These are phyloP conservation scores for Halictus ligatus DNA, from an alignment of 2,888 invertebrate species.

Conservation along the genomic window DNA sequence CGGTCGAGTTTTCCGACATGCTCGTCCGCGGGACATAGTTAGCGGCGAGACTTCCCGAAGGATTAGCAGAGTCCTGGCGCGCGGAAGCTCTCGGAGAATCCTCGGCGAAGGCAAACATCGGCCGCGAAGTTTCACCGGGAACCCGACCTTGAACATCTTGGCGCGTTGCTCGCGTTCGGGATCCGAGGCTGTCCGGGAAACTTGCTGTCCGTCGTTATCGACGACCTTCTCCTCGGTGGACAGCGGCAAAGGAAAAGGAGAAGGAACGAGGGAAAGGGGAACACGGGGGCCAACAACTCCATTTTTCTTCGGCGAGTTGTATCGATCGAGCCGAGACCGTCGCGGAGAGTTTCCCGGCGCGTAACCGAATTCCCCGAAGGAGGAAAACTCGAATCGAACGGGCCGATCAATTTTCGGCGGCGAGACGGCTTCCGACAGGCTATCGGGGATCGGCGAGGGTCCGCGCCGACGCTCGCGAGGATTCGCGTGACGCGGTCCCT, in stretches of 20 bases:
- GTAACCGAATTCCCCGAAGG: not conserved
- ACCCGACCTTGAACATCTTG: constrained; percentile 44
- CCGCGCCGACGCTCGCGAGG: constrained; percentile 19
- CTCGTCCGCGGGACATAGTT: constrained; percentile 22
- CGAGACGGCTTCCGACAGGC: constrained; percentile 2
- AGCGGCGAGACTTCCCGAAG: constrained; percentile 40
- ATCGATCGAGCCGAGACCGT: not conserved
- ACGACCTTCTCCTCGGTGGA: not conserved
- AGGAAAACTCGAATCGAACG: constrained; percentile 4
- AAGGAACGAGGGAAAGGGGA: not conserved
- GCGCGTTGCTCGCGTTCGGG: constrained; percentile 32
- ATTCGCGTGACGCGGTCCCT: constrained; percentile 50
- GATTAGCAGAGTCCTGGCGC: constrained; percentile 29
- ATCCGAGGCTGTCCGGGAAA: not conserved
- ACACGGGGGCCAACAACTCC: not conserved
- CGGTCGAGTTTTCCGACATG: not conserved
- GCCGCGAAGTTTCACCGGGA: constrained; percentile 36
- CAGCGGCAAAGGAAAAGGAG: not conserved
- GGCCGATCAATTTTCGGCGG: constrained; percentile 6
- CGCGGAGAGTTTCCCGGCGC: not conserved
- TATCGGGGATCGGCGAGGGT: not conserved
- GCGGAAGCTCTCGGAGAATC: constrained; percentile 34
- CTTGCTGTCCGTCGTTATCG: constrained; percentile 7
- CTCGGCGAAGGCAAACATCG: constrained; percentile 26
- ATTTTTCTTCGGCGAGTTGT: not conserved